A percentile compares a stretch with the other conserved stretches of the same genome.
These are phyloP conservation scores for Micropoecilia bifurca DNA, from an alignment of 2,797 vertebrate genomes.

Conservation along the genomic window DNA sequence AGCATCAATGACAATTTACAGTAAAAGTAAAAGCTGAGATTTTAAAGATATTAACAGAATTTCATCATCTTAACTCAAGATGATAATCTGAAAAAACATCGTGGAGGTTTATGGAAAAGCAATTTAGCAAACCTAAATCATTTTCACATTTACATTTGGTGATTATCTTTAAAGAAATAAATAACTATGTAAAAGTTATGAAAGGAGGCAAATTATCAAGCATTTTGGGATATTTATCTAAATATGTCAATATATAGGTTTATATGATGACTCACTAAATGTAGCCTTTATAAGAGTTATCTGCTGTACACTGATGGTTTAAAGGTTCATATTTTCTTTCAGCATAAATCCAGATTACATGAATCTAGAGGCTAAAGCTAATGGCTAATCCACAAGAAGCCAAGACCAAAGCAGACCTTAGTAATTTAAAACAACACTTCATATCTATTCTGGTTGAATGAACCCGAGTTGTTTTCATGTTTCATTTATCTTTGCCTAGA, in stretches of 20 bases:
- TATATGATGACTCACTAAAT: neutral
- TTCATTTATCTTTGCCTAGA: neutral
- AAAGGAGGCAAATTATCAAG: neutral
- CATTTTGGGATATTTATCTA: neutral
- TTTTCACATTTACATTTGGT: neutral
- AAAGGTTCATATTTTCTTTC: neutral
- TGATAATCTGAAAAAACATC: neutral
- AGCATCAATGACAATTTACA: neutral
- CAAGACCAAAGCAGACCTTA: neutral
- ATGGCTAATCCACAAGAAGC: neutral
- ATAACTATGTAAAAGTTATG: neutral
- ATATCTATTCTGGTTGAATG: neutral
- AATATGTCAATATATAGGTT: neutral
- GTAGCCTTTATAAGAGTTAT: neutral
- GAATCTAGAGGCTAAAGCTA: neutral
- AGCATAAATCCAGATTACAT: neutral
- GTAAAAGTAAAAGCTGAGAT: constrained; percentile 1
- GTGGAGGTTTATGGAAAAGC: neutral
- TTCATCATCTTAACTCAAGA: neutral
- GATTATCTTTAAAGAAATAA: neutral
- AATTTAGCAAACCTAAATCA: neutral
- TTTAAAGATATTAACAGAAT: neutral
- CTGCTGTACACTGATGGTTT: neutral
- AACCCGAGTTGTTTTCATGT: neutral
- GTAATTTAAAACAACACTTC: neutral